A percentile compares a stretch with the other conserved stretches of the same genome.
These are phyloP conservation scores for Pygoscelis adeliae DNA, from an alignment of 2,113 vertebrate genomes.

Conservation along the genomic window DNA sequence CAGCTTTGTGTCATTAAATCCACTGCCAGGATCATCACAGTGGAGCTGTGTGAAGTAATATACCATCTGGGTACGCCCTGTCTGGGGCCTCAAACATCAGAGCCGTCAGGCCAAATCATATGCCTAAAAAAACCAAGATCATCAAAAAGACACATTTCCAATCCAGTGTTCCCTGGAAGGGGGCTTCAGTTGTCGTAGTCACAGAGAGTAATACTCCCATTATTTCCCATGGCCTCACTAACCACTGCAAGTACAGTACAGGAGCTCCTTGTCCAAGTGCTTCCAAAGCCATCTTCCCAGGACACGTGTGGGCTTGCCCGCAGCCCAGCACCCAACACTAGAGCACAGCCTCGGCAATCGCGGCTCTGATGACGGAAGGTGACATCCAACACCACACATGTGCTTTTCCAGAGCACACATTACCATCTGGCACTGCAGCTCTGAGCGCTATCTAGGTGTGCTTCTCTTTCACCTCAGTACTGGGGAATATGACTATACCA, in stretches of 20 bases:
- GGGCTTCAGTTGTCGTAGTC: neutral
- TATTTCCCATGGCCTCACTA: neutral
- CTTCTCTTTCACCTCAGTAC: neutral
- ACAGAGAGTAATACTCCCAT: neutral
- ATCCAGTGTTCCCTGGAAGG: neutral
- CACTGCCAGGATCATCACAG: neutral
- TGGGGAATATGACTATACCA: neutral
- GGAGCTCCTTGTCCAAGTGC: neutral
- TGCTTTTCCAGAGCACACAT: neutral
- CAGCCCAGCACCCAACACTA: neutral
- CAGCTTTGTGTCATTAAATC: neutral
- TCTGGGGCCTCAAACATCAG: neutral
- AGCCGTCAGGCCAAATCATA: neutral
- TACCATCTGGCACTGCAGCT: neutral
- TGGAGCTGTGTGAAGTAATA: neutral
- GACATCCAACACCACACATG: fast-evolving
- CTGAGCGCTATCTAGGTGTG: neutral
- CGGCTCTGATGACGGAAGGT: neutral
- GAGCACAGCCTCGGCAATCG: neutral
- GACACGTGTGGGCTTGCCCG: fast-evolving
- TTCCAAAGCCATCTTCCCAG: neutral
- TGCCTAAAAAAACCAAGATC: neutral
- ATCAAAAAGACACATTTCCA: neutral
- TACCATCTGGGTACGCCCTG: neutral
- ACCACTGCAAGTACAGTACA: neutral